phyloP scores from a whole-genome alignment of 2,888 invertebrate genomes.

The Entomobrya proxima region DNA sequence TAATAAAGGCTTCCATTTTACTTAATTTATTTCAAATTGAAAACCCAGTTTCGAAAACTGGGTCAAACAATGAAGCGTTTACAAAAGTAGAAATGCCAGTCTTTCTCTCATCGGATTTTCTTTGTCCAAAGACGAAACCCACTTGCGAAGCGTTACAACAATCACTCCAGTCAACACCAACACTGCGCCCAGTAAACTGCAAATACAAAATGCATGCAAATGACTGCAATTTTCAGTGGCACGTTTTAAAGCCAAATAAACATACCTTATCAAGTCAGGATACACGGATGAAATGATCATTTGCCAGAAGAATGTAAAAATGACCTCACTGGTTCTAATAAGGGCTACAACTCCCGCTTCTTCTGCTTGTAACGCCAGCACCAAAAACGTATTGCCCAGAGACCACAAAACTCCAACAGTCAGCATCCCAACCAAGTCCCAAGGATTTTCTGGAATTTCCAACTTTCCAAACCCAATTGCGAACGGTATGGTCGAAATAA shows the following conservation, averaged over 20 bases:
- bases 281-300: conserved; percentile 61
- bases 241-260: not conserved
- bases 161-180: conserved; percentile 63
- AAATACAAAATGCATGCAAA: conserved; percentile 77
- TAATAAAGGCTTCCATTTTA: too few species aligned
- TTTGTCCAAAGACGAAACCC: conserved; percentile 81
- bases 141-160: conserved; percentile 58
- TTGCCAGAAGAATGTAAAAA: conserved; percentile 95
- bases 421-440: conserved; percentile 53
- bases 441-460: not conserved
- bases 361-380: conserved; percentile 91
- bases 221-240: not conserved
- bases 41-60: too few species aligned
- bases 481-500: conserved; percentile 16
- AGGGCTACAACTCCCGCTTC: conserved; percentile 94
- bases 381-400: conserved; percentile 86
- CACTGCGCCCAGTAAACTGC: conserved; percentile 55
- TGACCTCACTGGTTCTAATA: conserved; percentile 91
- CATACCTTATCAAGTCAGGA: conserved; percentile 68
- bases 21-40: too few species aligned
- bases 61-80: too few species aligned
- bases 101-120: conserved; percentile 51
- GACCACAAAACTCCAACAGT: conserved; percentile 60
- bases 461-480: conserved; percentile 39
- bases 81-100: conserved; percentile 63